Evolutionary conservation across 2,797 vertebrate genomes (phyloP).

Genomic region (Schizopygopsis malacanthus): DNA sequence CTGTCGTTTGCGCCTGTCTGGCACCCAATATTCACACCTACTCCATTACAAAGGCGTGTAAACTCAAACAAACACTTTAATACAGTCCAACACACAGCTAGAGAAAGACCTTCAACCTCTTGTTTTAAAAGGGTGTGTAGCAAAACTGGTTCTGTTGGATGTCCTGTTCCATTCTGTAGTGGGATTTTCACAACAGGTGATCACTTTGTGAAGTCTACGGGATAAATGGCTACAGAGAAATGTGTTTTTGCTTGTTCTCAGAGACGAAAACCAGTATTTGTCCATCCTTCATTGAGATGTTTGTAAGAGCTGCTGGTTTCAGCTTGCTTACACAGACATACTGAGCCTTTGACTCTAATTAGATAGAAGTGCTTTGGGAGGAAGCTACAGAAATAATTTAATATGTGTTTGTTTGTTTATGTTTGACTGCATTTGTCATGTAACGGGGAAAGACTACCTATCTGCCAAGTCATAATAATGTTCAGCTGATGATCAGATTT

Average conservation of each 20-base stretch:
- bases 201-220: not conserved
- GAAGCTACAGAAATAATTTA: not conserved
- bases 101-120: slow-evolving; percentile 22
- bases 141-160: slow-evolving; percentile 54
- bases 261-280: slow-evolving; percentile 10
- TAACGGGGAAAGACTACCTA: not conserved
- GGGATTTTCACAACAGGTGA: slow-evolving; percentile 26
- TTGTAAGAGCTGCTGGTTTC: not conserved
- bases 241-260: slow-evolving; percentile 10
- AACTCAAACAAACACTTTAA: slow-evolving; percentile 34
- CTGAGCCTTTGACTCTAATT: slow-evolving; percentile 10
- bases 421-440: not conserved
- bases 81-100: slow-evolving; percentile 18
- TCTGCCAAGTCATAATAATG: not conserved
- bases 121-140: slow-evolving; percentile 52
- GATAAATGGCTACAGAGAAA: slow-evolving; percentile 23
- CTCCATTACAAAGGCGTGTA: slow-evolving; percentile 32
- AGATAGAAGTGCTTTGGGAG: slow-evolving; percentile 15
- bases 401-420: not conserved
- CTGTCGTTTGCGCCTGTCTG: not conserved
- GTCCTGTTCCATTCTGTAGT: not conserved
- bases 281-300: not conserved
- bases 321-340: not conserved
- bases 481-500: too few species aligned
- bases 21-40: slow-evolving; percentile 15